phyloP scores from a whole-genome alignment of 1,140 invertebrate species.

The Rhopalosiphum padi region DNA sequence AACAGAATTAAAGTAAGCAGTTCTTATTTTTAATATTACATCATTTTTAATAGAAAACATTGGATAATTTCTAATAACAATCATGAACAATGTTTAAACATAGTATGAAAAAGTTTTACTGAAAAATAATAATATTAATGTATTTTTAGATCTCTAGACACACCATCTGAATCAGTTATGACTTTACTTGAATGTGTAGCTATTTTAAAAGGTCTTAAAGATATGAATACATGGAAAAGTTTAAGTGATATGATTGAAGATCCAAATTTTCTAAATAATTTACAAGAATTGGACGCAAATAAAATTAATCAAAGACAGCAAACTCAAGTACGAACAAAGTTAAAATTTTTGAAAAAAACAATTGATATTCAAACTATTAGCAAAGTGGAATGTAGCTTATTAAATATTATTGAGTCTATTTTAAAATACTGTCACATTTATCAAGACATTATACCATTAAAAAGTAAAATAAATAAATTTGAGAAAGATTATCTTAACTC shows the following conservation, averaged over 20 bases:
- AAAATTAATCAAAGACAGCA: constrained; percentile 78
- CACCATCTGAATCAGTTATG: constrained; percentile 84
- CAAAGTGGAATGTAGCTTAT: constrained; percentile 80
- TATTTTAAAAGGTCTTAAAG: constrained; percentile 80
- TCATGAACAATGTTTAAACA: not conserved
- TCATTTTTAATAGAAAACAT: not conserved
- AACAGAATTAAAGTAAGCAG: constrained; percentile 29
- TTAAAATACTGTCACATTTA: constrained; percentile 84
- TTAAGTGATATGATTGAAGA: constrained; percentile 91
- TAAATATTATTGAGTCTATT: constrained; percentile 85
- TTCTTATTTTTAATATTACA: not conserved
- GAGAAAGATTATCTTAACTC: constrained; percentile 68
- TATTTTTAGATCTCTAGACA: constrained; percentile 76
- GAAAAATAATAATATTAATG: not conserved
- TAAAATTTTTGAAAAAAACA: constrained; percentile 66
- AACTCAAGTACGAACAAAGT: constrained; percentile 66
- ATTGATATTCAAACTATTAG: constrained; percentile 79
- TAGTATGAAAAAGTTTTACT: not conserved
- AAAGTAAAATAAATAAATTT: constrained; percentile 78
- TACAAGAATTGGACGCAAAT: constrained; percentile 87
- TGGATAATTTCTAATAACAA: not conserved
- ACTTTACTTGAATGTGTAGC: constrained; percentile 84
- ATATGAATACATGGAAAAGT: constrained; percentile 83
- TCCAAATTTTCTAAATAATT: constrained; percentile 77
- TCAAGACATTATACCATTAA: constrained; percentile 86